phyloP scores from a whole-genome alignment of 2,888 invertebrate genomes.

The Agriopis marginaria region DNA sequence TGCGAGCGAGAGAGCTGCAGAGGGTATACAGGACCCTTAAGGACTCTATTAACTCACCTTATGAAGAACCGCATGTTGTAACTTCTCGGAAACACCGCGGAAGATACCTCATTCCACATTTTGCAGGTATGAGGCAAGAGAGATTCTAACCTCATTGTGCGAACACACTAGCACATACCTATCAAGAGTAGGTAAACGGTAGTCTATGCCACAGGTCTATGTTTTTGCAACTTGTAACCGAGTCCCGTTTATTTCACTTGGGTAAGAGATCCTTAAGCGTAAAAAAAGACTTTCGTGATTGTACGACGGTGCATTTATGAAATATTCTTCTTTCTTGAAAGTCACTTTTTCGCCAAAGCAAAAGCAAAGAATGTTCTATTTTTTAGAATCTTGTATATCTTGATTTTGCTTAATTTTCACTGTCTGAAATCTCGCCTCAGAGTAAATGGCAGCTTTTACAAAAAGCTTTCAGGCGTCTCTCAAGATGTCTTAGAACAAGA shows the following conservation, averaged over 20 bases:
- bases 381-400: conserved; percentile 5
- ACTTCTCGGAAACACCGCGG: too few species aligned
- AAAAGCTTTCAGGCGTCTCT: conserved; percentile 21
- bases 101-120: too few species aligned
- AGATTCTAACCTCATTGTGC: too few species aligned
- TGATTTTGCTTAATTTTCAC: not conserved
- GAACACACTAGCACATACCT: too few species aligned
- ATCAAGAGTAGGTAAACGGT: too few species aligned
- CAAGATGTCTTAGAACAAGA: not conserved
- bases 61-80: too few species aligned
- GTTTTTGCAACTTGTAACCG: not conserved
- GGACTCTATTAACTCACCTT: too few species aligned
- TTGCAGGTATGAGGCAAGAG: too few species aligned
- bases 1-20: too few species aligned
- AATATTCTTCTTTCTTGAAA: not conserved
- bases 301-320: not conserved
- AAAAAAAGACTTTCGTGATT: not conserved
- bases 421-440: not conserved
- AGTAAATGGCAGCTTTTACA: conserved; percentile 17
- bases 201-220: too few species aligned
- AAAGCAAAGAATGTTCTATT: not conserved
- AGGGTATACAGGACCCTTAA: too few species aligned
- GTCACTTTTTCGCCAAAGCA: not conserved
- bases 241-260: not conserved
- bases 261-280: not conserved